Base-by-base conservation (phyloP, 2,113 vertebrate genomes). In the Rhinopithecus roxellana region DNA sequence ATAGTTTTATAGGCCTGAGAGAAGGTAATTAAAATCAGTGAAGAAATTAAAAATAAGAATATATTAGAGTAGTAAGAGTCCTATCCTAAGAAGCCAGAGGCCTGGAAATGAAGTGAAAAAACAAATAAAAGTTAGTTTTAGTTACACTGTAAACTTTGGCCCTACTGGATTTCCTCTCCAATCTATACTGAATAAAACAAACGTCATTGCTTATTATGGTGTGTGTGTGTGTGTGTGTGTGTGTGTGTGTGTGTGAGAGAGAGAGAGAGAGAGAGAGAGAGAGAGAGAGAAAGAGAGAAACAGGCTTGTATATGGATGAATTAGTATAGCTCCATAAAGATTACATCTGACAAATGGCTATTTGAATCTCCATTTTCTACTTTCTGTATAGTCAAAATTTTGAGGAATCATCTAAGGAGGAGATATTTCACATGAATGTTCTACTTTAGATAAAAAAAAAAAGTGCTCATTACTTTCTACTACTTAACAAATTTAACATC, bases 41-140 rank as follows among this genome's bases (percentile, higher is more conserved):
- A 57, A 96, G 74, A 96, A 94, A 97, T 69, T 95, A 77, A 84
- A 97, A 95, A 75, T 88, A 43, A 81, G 57, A 90, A 97, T 85
- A 81, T 52, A 89, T 91, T 77, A 93, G 14, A 10, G 5, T 78
- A 78, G 32, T 48, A 61, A 88, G 50, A 64, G 25, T 91, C 17
- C 22, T 70, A 79, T 89, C 22, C 18, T 16, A 72, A 61, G 64
- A 94, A 98, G 13, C 6, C 74, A 97, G 14, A 88, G 50, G n/a
- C 30, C 50, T 77, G 16, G 32, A 91, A 84, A 93, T 50, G 77
- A 70, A 81, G 3, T 48, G 6, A 7, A 35, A 61, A 75, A 91
- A 79, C 27, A 38, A 25, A 87, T 88, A 90, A 61, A 20, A 2
- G 12, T 90, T 94, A 50, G 20, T 25, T 88, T 84, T 91, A 95